Base-by-base conservation (phyloP, 2,113 vertebrate genomes). In the Pseudopipra pipra region DNA sequence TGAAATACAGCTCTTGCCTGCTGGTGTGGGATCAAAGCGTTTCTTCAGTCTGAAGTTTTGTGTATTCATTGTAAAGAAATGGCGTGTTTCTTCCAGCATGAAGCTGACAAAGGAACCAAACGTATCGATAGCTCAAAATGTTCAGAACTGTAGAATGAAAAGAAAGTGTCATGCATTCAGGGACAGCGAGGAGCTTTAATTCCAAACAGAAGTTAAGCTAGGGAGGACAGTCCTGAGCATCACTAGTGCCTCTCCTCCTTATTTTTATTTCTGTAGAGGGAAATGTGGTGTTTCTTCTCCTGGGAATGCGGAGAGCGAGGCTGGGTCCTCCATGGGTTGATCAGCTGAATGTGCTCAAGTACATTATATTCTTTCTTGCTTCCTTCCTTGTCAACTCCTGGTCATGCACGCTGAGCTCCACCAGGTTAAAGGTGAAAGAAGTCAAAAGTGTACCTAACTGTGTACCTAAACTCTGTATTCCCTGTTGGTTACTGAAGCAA, bases 1-100 rank as follows among this genome's bases (percentile, higher is more conserved):
- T 85, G 95, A 95, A 85, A 67, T 74, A 17, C 4, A 93, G 84
- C 56, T 93, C 54, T 49, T 80, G 85, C 87, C 83, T 91, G 88
- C 89, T 93, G 47, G 55, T 89, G 61, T 73, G 70, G 71, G 63
- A 96, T 90, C 86, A 86, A 76, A 87, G 67, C 74, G 5, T 55
- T 91, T 92, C 84, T 88, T 47, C 54, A 59, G 83, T 66, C 49
- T 78, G 83, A 87, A 78, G 84, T 89, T 35, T 52, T 81, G 47
- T 73, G 43, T 90, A 47, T 77, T 91, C 23, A 5, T 83, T 93
- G 74, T 84, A 24, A 86, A 91, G 90, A 89, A 92, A 68, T 74
- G 39, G 14, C 1, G 0, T 52, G 27, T 35, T 95, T 66, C 73
- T 84, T 90, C 46, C 58, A 71, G 79, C 31, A 4, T 74, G 67